Conservation (phyloP, 53 echinoderm and acorn worm genomes). For the Hippasteria phrygiana region DNA sequence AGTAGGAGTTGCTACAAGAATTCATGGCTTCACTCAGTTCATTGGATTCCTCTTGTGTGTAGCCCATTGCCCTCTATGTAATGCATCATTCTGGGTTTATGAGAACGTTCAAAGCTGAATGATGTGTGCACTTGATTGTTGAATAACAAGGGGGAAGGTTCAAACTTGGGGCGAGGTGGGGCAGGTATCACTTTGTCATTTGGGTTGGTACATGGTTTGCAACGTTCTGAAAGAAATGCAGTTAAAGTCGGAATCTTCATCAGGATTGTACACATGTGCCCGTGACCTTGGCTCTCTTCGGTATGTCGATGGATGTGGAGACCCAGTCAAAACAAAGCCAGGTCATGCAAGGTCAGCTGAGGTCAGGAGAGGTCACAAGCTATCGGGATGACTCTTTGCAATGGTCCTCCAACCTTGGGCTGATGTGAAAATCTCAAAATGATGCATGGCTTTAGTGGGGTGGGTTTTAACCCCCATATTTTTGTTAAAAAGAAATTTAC, state of each 20-base stretch:
- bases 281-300: not conserved
- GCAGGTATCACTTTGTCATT: not conserved
- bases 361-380: constrained; percentile 45
- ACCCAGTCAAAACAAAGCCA: constrained; percentile 59
- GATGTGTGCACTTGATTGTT: not conserved
- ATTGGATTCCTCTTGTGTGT: too few relatives aligned
- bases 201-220: not conserved
- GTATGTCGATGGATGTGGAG: constrained; percentile 34
- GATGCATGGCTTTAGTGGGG: too few relatives aligned
- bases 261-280: not conserved
- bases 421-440: too few relatives aligned
- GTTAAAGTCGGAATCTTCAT: not conserved
- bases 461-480: too few relatives aligned
- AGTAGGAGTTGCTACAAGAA: too few relatives aligned
- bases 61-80: not conserved
- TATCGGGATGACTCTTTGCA: too few relatives aligned
- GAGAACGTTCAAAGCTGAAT: not conserved
- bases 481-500: too few relatives aligned
- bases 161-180: too few relatives aligned
- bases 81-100: not conserved
- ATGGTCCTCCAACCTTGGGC: too few relatives aligned
- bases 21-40: too few relatives aligned
- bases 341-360: constrained; percentile 40
- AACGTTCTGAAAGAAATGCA: not conserved
- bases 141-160: not conserved